Percentiles rank a stretch among this genome's conserved stretches.
These are phyloP conservation scores for Nanorana parkeri DNA, from an alignment of 2,113 vertebrate genomes.

Conservation along the genomic window DNA sequence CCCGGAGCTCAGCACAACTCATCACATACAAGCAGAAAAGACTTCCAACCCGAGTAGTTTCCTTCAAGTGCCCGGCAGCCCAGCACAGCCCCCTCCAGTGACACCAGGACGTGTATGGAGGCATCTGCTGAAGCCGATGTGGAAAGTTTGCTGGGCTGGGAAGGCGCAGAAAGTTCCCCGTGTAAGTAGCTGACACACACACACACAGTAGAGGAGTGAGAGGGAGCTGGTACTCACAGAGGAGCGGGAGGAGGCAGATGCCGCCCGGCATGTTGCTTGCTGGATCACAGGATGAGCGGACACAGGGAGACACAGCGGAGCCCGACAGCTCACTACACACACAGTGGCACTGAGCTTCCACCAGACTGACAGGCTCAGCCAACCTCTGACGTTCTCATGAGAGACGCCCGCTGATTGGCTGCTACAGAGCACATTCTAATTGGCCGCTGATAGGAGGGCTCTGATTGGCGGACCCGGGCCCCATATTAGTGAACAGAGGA, in stretches of 20 bases:
- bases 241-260: not conserved
- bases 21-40: too few species aligned
- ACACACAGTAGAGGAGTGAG: not conserved
- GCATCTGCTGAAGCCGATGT: too few species aligned
- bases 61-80: too few species aligned
- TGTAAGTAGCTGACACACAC: too few species aligned
- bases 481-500: not conserved
- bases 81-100: too few species aligned
- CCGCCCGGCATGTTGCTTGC: constrained; percentile 34
- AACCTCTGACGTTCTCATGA: constrained; percentile 13
- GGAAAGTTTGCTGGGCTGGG: constrained; percentile 5
- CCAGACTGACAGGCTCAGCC: not conserved
- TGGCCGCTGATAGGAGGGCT: not conserved
- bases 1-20: too few species aligned
- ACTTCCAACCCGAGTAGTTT: too few species aligned
- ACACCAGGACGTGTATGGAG: too few species aligned
- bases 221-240: too few species aligned
- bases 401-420: constrained; percentile 30
- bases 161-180: not conserved
- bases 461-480: not conserved
- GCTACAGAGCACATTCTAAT: constrained; percentile 22
- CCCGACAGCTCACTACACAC: not conserved
- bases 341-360: not conserved
- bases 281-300: not conserved
- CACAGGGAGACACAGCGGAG: too few species aligned